Evolutionary conservation across 2,113 vertebrate species (phyloP), one percentile per base, ranked within the genome.

Genomic region (Misgurnus anguillicaudatus): DNA sequence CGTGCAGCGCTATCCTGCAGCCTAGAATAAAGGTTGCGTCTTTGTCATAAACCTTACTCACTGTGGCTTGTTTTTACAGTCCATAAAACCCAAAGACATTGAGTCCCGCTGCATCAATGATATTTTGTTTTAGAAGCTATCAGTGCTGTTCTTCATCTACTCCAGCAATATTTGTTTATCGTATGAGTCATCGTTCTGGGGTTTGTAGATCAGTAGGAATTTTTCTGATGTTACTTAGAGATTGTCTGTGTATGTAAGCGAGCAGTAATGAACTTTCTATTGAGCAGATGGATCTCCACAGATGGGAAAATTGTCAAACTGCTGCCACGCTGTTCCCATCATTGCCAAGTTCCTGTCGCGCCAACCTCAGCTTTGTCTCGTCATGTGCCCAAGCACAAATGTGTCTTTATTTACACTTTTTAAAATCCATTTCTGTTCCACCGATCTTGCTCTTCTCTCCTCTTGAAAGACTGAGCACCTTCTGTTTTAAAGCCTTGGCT

Each of bases 231-330:
- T 4, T 24, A 14, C 36, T 41, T 73, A 10, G 24, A 11, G 61
- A 66, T 19, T 78, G 63, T 42, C 5, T 53, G 75, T 67, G 47
- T 45, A 9, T 57, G 64, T 68, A 58, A 58, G 47, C 16, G 16
- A 58, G 65, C 9, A 14, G 19, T n/a, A 67, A 42, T 78, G 31
- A 57, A 60, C 24, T 1, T 1, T 41, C n/a, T 38, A 53, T 53
- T 63, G 21, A 5, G 5, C 47, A 64, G 58, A 79, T 72, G 68
- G 57, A 63, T 21, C 14, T 4, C 38, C 58, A 42, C 78, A 72
- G 68, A 63, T 79, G 78, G 24, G 68, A 64, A 79, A 24, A 38
- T 61, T 71, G 67, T 41, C 67, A 71, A 79, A 69, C 57, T 71
- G 71, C 55, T 65, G 68, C 58, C 53, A 41, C 31, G 62, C 60